Conservation (phyloP, 2,113 vertebrate genomes). For the Phoenicopterus ruber region DNA sequence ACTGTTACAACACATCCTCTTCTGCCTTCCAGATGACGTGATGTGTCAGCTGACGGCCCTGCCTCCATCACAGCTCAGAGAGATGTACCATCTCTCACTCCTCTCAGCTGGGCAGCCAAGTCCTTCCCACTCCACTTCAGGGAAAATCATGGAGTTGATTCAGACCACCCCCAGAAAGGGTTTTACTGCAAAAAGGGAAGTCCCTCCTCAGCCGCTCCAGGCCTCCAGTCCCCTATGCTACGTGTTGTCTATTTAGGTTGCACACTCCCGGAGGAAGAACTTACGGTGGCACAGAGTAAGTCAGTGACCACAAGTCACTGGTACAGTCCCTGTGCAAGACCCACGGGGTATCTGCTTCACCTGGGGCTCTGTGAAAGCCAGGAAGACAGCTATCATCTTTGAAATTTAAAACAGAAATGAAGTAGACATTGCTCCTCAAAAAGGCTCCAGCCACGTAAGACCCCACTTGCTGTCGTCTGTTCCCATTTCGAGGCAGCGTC, state of each 20-base stretch:
- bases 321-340: too few species aligned
- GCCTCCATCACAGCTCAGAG: not conserved
- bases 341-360: not conserved
- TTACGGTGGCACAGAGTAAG: too few species aligned
- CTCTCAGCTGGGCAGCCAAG: not conserved
- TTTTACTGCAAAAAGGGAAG: not conserved
- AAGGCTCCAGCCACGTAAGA: not conserved
- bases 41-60: not conserved
- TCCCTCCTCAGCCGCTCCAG: not conserved
- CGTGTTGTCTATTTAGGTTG: not conserved
- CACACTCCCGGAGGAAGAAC: not conserved
- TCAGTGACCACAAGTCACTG: not conserved
- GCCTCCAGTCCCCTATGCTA: not conserved
- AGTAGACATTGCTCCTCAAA: not conserved
- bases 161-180: not conserved
- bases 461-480: not conserved
- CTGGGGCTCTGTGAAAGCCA: not conserved
- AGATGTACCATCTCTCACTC: not conserved
- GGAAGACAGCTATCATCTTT: not conserved
- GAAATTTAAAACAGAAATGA: not conserved
- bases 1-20: not conserved
- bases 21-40: not conserved
- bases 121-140: not conserved
- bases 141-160: not conserved
- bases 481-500: not conserved